A percentile compares a stretch with the other conserved stretches of the same genome.
phyloP scores from a whole-genome alignment of 1,140 invertebrate genomes.

The Thalassaphorura encarpata region DNA sequence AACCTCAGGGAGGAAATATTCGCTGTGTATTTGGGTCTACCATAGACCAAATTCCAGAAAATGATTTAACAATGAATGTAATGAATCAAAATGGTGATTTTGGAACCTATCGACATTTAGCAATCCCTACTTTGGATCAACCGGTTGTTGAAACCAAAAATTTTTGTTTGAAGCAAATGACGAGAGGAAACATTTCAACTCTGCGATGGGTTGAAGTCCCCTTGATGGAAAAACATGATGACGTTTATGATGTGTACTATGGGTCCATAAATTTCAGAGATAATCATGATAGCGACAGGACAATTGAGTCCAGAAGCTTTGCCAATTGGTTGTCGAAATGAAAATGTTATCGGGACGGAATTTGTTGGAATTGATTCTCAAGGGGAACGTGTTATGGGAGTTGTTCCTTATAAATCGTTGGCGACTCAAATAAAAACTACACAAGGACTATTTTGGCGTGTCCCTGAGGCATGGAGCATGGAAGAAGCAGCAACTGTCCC shows the following conservation, averaged over 20 bases:
- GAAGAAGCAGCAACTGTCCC: conserved; percentile 89
- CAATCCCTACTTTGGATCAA: not conserved
- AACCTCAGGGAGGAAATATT: conserved; percentile 63
- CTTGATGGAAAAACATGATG: conserved; percentile 34
- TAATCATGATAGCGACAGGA: conserved; percentile 92
- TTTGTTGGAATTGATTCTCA: conserved; percentile 66
- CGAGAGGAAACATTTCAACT: conserved; percentile 80
- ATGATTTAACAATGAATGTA: conserved; percentile 20
- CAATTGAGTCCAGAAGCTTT: conserved; percentile 90
- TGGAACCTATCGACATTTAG: conserved; percentile 17
- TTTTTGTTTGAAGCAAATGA: conserved; percentile 84
- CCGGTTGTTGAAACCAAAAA: conserved; percentile 53
- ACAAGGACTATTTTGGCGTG: conserved; percentile 75
- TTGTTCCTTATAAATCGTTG: conserved; percentile 74
- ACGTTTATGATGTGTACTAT: conserved; percentile 84
- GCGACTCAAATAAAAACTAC: conserved; percentile 70
- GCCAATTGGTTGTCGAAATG: conserved; percentile 69
- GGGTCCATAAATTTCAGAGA: conserved; percentile 94
- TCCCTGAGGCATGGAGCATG: conserved; percentile 77
- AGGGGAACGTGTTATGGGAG: conserved; percentile 83
- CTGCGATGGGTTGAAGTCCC: conserved; percentile 89
- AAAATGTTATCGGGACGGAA: conserved; percentile 89
- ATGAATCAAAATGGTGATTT: not conserved
- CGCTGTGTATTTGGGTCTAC: conserved; percentile 42
- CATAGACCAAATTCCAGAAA: not conserved